Evolutionary conservation across 2,888 invertebrate genomes (phyloP).

Genomic region (Stenodera caucasica): DNA sequence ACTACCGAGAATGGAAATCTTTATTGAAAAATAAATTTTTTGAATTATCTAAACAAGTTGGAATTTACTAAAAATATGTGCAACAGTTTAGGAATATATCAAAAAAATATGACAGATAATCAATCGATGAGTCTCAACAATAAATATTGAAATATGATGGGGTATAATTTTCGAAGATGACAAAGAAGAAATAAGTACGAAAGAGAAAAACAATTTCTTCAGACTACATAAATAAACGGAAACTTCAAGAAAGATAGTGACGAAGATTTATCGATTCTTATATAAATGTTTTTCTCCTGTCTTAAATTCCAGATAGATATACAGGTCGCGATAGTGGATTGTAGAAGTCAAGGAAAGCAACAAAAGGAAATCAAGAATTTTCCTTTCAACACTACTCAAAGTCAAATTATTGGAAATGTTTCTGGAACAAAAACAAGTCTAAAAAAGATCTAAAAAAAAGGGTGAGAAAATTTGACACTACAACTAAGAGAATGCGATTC

Average conservation of each 20-base stretch:
- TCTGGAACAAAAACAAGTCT: no score
- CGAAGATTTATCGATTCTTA: slow-evolving; percentile 5
- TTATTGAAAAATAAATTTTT: no score
- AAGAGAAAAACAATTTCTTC: not conserved
- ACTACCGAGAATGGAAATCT: no score
- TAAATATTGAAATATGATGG: not conserved
- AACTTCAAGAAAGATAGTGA: slow-evolving; percentile 4
- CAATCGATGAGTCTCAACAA: not conserved
- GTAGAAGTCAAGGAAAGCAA: not conserved
- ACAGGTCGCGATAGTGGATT: not conserved
- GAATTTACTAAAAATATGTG: not conserved
- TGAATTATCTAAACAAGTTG: no score
- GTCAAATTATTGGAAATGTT: no score
- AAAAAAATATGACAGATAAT: not conserved
- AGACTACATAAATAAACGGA: slow-evolving; percentile 1
- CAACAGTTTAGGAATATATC: not conserved
- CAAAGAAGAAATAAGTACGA: not conserved
- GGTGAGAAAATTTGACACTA: no score
- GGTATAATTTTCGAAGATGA: not conserved
- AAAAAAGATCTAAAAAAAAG: no score
- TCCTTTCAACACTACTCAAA: no score
- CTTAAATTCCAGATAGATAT: not conserved
- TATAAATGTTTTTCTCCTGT: not conserved
- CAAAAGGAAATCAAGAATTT: no score
- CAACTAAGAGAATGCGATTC: no score